These are phyloP conservation scores for Erinaceus europaeus DNA, from an alignment of 2,113 vertebrate species.

Conservation along the genomic window DNA sequence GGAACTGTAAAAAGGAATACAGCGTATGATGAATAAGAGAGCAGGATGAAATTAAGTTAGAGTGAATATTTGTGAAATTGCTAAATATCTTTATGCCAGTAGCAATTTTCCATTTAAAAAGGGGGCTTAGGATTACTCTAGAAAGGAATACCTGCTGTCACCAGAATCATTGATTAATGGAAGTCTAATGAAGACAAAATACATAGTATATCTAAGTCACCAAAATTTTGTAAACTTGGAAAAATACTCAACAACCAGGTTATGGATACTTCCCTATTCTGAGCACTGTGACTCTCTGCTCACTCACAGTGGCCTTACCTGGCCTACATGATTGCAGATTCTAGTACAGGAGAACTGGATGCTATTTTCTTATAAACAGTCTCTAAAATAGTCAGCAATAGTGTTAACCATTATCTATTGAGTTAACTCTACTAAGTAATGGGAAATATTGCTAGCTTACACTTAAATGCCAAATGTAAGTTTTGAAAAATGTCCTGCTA, in stretches of 20 bases:
- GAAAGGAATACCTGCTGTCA: neutral
- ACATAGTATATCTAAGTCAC: neutral
- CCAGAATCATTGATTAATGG: neutral
- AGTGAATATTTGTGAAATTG: neutral
- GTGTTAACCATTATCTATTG: neutral
- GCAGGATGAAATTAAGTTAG: neutral
- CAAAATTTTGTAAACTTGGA: neutral
- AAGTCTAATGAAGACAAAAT: neutral
- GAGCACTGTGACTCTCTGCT: neutral
- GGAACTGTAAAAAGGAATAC: neutral
- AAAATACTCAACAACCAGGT: neutral
- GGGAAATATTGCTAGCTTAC: neutral
- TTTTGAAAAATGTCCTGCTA: conserved; percentile 27
- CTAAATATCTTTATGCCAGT: neutral
- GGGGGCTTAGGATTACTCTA: neutral
- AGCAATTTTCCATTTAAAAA: neutral
- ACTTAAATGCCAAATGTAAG: neutral
- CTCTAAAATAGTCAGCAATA: neutral
- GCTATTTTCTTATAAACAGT: neutral
- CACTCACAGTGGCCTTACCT: conserved; percentile 2
- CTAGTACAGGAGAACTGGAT: conserved; percentile 17
- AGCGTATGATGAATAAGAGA: neutral
- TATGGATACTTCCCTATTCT: neutral
- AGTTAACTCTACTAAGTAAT: conserved; percentile 1
- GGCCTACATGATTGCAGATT: neutral